phyloP scores from a whole-genome alignment of 2,888 invertebrate genomes.

The Synanthedon formicaeformis region DNA sequence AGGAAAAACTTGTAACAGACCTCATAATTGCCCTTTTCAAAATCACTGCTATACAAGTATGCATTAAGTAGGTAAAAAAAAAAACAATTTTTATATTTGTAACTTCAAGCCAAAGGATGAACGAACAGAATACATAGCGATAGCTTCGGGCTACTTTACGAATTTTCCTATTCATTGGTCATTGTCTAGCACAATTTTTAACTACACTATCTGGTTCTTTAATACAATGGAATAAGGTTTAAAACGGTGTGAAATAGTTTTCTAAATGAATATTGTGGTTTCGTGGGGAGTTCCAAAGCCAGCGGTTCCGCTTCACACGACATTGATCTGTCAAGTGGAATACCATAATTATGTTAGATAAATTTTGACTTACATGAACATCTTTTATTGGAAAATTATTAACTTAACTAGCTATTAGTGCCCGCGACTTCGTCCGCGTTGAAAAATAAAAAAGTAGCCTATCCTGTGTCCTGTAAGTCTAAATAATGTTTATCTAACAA shows the following conservation, averaged over 20 bases:
- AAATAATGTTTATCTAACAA: too few relatives aligned
- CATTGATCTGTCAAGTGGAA: constrained; percentile 38
- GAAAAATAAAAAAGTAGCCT: too few relatives aligned
- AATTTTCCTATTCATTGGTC: neutral
- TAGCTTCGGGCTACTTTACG: neutral
- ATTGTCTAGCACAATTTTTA: neutral
- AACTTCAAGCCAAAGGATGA: neutral
- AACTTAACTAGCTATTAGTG: too few relatives aligned
- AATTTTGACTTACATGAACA: neutral
- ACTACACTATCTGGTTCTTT: constrained; percentile 6
- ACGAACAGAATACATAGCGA: neutral
- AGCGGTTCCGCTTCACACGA: constrained; percentile 41
- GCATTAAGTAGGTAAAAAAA: too few relatives aligned
- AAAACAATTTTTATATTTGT: too few relatives aligned
- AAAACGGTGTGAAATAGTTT: constrained; percentile 8
- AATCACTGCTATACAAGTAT: too few relatives aligned
- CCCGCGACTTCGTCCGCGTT: too few relatives aligned
- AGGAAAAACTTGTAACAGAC: too few relatives aligned
- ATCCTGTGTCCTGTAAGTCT: too few relatives aligned
- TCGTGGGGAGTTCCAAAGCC: constrained; percentile 21
- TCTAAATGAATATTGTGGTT: constrained; percentile 8
- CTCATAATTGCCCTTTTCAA: too few relatives aligned
- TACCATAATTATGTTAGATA: neutral
- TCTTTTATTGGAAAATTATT: too few relatives aligned
- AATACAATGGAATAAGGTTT: constrained; percentile 5